Conservation (phyloP, 1,140 invertebrate species). For the Saccostrea cuccullata region DNA sequence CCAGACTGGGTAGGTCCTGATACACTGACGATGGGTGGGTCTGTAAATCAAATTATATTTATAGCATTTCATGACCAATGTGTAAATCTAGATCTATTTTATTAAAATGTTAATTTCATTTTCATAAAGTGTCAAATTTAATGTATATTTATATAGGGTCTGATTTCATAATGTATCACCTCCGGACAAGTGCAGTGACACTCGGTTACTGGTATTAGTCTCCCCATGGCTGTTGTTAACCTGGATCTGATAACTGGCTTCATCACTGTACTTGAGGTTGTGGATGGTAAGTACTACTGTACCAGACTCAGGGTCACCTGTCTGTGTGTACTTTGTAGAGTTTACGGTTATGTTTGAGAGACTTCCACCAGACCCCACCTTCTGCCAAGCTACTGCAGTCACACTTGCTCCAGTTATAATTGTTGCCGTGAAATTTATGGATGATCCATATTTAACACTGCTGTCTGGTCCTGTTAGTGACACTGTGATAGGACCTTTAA, state of each 20-base stretch:
- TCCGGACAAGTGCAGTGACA: not conserved
- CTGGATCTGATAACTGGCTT: not conserved
- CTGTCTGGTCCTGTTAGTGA: not conserved
- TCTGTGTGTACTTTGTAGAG: not conserved
- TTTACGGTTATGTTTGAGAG: not conserved
- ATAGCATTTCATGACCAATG: no score
- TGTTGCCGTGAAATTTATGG: not conserved
- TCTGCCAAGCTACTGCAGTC: not conserved
- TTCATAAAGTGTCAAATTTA: no score
- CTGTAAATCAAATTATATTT: no score
- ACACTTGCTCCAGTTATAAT: not conserved
- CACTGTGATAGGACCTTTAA: not conserved
- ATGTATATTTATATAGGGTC: no score
- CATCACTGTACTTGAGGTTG: not conserved
- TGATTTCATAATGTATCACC: no score
- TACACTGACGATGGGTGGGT: not conserved
- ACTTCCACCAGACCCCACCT: not conserved
- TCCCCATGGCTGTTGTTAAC: not conserved
- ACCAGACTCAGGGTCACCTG: not conserved
- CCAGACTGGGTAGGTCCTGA: not conserved
- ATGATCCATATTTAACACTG: not conserved
- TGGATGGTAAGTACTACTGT: not conserved
- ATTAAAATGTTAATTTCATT: no score
- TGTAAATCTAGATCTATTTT: no score
- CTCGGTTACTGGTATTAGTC: not conserved